Conservation (phyloP, 2,797 vertebrate genomes). For the Oophaga sylvatica region DNA sequence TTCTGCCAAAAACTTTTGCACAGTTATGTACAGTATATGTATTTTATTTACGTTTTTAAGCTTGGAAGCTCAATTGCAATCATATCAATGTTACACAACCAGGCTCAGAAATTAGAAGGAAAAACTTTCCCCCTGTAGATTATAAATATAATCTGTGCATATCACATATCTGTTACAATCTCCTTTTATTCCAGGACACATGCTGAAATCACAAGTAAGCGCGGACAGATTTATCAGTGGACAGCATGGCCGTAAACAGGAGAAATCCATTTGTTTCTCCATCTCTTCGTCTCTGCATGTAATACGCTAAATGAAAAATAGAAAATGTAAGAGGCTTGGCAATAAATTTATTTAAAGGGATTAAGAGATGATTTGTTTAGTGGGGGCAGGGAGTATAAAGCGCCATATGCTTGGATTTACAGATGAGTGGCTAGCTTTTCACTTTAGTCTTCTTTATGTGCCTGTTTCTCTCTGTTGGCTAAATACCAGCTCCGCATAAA, state of each 20-base stretch:
- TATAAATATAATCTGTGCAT: conserved; percentile 22
- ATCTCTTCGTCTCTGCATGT: conserved; percentile 29
- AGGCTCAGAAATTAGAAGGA: neutral
- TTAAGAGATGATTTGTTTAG: conserved; percentile 59
- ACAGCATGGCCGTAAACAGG: conserved; percentile 25
- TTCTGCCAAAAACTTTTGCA: no score
- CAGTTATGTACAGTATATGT: no score
- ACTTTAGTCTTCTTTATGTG: conserved; percentile 28
- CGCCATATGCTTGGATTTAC: conserved; percentile 58
- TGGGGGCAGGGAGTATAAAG: conserved; percentile 38
- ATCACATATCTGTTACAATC: conserved; percentile 25
- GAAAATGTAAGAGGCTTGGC: conserved; percentile 58
- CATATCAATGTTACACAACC: neutral
- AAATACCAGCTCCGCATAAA: conserved; percentile 19
- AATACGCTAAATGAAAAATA: conserved; percentile 50
- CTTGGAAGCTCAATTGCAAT: neutral
- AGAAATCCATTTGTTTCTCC: conserved; percentile 36
- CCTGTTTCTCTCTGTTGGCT: conserved; percentile 33
- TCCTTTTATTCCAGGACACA: conserved; percentile 5
- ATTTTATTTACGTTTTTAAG: neutral
- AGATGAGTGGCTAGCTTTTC: conserved; percentile 55
- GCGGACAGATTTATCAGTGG: conserved; percentile 33
- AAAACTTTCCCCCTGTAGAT: conserved; percentile 17
- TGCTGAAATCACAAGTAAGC: conserved; percentile 1
- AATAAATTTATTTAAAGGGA: conserved; percentile 61